Evolutionary conservation across 64 coral and sea anemone species (phyloP), one percentile per base, ranked within the genome.

Genomic region (Orbicella faveolata): DNA sequence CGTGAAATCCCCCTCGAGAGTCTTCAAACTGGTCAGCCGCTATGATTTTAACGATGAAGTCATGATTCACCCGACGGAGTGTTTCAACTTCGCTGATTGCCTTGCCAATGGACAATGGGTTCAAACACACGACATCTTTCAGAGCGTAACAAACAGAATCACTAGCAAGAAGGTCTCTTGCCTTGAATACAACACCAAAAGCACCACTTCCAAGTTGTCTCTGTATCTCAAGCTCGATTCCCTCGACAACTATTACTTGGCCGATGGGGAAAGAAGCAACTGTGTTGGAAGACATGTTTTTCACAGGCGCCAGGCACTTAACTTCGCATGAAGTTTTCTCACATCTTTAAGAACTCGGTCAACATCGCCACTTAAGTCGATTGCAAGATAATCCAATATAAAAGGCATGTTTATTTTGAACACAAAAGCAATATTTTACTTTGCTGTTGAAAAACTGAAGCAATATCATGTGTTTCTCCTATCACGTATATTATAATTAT

Each of bases 21-120:
- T 85, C 82, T 54, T 78, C 88, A 59, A 59, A 89, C 11, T 80
- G 87, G 36, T 93, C 92, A 13, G 88, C 92, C 7, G 86, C 92
- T 36, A 93, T 67, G 35, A 93, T 93, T 77, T 84, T 36, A 17
- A 93, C 52, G 59, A 93, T 93, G 75, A 83, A 76, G 9, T 57
- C 39, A 57, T 93, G 92, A 67, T 93, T 80, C 61, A 88, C 79
- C 18, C 86, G 78, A 52, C 81, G 63, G 30, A 93, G 82, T 0
- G 87, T 67, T 62, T 93, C 88, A 4, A 89, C 61, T 89, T 93
- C 92, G 41, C 92, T 80, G 39, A 89, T 88, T 18, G 67, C 92
- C 65, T 84, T 89, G 26, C 83, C 79, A 30, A 93, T 88, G 19
- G 69, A 76, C 1, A 67, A 80, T 6, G 55, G 33, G 18, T 94